These are phyloP conservation scores for Osmoderma eremita DNA, from an alignment of 2,888 invertebrate genomes.

Conservation along the genomic window DNA sequence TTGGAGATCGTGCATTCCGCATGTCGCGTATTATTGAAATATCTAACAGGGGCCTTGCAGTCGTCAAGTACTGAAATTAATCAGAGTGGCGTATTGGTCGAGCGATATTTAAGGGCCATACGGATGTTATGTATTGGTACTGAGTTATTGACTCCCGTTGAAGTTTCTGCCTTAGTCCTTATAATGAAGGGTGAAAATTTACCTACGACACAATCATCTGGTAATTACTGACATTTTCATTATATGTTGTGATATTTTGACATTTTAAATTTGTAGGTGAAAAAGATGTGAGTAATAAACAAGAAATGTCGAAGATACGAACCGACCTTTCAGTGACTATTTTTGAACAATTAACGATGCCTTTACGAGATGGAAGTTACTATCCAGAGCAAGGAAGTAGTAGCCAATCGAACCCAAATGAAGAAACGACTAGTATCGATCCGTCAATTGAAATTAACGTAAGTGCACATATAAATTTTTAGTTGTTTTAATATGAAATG, in stretches of 20 bases:
- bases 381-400: conserved; percentile 57
- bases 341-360: conserved; percentile 77
- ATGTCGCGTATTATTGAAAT: conserved; percentile 74
- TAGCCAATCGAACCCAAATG: conserved; percentile 63
- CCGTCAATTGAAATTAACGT: conserved; percentile 65
- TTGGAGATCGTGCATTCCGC: conserved; percentile 75
- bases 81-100: conserved; percentile 61
- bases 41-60: conserved; percentile 65
- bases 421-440: conserved; percentile 62
- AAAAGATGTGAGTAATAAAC: conserved; percentile 58
- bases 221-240: conserved; percentile 51
- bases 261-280: conserved; percentile 42
- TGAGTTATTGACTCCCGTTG: conserved; percentile 77
- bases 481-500: background rate
- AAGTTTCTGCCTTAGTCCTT: conserved; percentile 79
- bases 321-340: conserved; percentile 78
- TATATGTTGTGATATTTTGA: background rate
- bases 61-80: conserved; percentile 52
- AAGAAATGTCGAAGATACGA: conserved; percentile 71
- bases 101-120: conserved; percentile 73
- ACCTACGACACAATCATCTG: conserved; percentile 65
- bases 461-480: conserved; percentile 41
- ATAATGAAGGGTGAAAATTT: conserved; percentile 77
- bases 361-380: conserved; percentile 69
- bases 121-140: conserved; percentile 78